phyloP scores from a whole-genome alignment of 2,888 invertebrate species.

The Zele albiditarsus region DNA sequence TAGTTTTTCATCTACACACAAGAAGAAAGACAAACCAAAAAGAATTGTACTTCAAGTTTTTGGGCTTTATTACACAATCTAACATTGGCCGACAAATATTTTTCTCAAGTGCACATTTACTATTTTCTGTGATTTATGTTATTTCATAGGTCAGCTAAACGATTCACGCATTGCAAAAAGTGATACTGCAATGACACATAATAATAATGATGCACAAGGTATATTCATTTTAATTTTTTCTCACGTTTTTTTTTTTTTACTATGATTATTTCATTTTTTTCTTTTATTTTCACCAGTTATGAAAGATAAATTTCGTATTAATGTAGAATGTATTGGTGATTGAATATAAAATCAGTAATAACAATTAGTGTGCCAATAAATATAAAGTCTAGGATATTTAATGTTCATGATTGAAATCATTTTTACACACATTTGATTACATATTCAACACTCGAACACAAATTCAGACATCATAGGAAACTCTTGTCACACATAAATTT shows the following conservation, averaged over 20 bases:
- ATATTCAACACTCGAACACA: neutral
- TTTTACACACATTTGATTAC: neutral
- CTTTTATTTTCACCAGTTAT: neutral
- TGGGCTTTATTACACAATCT: neutral
- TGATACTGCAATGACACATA: slow-evolving; percentile 66
- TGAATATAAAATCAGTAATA: neutral
- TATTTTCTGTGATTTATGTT: slow-evolving; percentile 52
- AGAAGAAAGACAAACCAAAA: slow-evolving; percentile 1
- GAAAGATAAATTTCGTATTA: neutral
- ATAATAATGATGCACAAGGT: slow-evolving; percentile 68
- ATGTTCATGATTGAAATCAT: neutral
- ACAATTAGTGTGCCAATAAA: neutral
- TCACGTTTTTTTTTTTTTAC: slow-evolving; percentile 37
- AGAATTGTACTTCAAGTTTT: too few relatives aligned
- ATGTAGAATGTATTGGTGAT: neutral
- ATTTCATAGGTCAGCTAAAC: slow-evolving; percentile 67
- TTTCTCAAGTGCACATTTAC: neutral
- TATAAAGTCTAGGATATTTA: neutral
- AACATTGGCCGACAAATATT: neutral
- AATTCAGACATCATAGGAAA: neutral
- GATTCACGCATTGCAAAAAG: slow-evolving; percentile 68
- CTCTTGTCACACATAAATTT: neutral
- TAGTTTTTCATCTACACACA: slow-evolving; percentile 6
- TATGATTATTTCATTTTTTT: neutral
- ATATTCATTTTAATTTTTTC: slow-evolving; percentile 60